Conservation (phyloP, 2,797 vertebrate genomes). For the Paguma larvata region DNA sequence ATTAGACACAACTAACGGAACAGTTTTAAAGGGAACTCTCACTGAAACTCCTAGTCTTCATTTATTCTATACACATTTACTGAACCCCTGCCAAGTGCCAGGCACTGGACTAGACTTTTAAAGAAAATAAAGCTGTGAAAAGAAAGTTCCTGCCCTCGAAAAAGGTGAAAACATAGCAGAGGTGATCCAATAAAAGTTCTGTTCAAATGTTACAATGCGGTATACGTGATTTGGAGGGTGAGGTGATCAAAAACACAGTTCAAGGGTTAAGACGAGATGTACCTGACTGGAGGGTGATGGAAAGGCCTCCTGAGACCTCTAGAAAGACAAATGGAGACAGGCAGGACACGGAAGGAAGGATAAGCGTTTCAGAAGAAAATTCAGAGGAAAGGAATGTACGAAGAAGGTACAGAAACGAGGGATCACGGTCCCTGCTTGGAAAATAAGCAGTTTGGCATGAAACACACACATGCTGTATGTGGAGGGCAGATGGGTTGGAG, state of each 20-base stretch:
- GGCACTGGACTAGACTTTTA: not conserved
- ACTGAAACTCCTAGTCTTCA: not conserved
- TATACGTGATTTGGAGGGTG: not conserved
- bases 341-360: not conserved
- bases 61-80: not conserved
- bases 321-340: not conserved
- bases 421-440: not conserved
- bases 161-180: not conserved
- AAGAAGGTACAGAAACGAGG: slow-evolving; percentile 4
- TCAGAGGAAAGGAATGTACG: not conserved
- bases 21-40: not conserved
- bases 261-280: not conserved
- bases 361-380: not conserved
- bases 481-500: not conserved
- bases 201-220: not conserved
- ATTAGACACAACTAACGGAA: slow-evolving; percentile 2
- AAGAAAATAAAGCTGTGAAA: slow-evolving; percentile 3
- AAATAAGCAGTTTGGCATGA: not conserved
- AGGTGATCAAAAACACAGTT: not conserved
- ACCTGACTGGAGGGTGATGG: not conserved
- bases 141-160: not conserved
- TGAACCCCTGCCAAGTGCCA: not conserved
- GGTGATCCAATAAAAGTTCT: not conserved
- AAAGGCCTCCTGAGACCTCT: not conserved
- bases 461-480: not conserved